A percentile compares a stretch with the other conserved stretches of the same genome.
phyloP scores from a whole-genome alignment of 2,888 invertebrate species.

The Fabriciana adippe region DNA sequence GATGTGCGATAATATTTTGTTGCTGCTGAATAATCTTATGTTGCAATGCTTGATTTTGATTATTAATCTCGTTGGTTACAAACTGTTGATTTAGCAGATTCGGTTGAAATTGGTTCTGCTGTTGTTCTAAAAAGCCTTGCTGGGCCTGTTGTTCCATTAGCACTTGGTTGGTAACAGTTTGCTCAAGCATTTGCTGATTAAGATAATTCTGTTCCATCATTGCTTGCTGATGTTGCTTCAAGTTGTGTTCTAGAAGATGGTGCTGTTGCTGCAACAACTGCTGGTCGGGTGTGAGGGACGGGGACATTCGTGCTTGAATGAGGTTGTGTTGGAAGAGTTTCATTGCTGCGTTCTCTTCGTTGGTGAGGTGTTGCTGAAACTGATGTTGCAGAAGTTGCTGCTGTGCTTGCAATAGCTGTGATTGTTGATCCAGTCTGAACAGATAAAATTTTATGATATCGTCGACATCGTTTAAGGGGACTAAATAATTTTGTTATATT shows the following conservation, averaged over 20 bases:
- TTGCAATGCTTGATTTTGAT: constrained; percentile 78
- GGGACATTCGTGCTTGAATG: constrained; percentile 77
- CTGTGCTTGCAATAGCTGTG: constrained; percentile 72
- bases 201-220: constrained; percentile 76
- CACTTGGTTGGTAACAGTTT: constrained; percentile 62
- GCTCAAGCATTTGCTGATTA: constrained; percentile 74
- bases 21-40: constrained; percentile 79
- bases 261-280: constrained; percentile 60
- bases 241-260: constrained; percentile 58
- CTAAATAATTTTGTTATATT: background rate
- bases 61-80: constrained; percentile 63
- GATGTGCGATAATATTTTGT: constrained; percentile 73
- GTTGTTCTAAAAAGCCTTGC: constrained; percentile 58
- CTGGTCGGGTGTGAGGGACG: constrained; percentile 58
- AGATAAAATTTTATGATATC: constrained; percentile 17
- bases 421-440: constrained; percentile 71
- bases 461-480: background rate
- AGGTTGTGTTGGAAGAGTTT: constrained; percentile 83
- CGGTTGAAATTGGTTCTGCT: constrained; percentile 62
- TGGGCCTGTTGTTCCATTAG: constrained; percentile 67
- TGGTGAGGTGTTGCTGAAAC: constrained; percentile 78
- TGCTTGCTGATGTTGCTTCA: constrained; percentile 59
- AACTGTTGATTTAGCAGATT: constrained; percentile 65
- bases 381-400: constrained; percentile 79
- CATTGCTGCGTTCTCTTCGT: constrained; percentile 75